Percentiles rank a stretch among this genome's conserved stretches.
Evolutionary conservation across 2,888 invertebrate genomes (phyloP).

Genomic region (Fissipunctia ypsillon): DNA sequence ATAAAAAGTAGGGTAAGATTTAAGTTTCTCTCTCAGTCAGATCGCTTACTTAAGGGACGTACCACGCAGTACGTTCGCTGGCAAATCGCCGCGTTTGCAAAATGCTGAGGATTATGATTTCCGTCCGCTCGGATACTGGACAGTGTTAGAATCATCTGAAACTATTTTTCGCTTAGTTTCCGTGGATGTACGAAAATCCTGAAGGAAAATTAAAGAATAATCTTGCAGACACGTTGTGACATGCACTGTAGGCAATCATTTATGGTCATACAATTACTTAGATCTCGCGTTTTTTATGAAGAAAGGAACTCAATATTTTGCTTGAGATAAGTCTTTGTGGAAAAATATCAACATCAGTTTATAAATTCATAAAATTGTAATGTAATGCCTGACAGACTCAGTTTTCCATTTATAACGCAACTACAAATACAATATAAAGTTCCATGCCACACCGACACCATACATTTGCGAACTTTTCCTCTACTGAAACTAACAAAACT

Average conservation of each 20-base stretch:
- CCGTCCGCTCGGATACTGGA: conserved; percentile 48
- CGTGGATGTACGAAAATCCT: neutral
- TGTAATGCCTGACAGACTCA: neutral
- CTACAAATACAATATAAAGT: conserved; percentile 7
- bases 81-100: conserved; percentile 58
- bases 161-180: conserved; percentile 36
- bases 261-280: no score
- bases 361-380: neutral
- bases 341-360: neutral
- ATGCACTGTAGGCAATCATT: neutral
- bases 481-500: conserved; percentile 4
- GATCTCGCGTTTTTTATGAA: neutral
- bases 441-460: neutral
- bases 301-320: neutral
- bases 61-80: conserved; percentile 31
- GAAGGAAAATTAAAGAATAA: neutral
- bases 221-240: neutral
- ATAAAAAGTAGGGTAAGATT: conserved; percentile 32
- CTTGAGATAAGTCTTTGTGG: neutral
- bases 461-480: conserved; percentile 18
- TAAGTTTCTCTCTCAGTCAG: conserved; percentile 13
- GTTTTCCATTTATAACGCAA: neutral
- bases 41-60: conserved; percentile 49
- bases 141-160: conserved; percentile 35
- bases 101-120: conserved; percentile 62